phyloP scores from a whole-genome alignment of 2,113 vertebrate species.

The Bufo bufo region DNA sequence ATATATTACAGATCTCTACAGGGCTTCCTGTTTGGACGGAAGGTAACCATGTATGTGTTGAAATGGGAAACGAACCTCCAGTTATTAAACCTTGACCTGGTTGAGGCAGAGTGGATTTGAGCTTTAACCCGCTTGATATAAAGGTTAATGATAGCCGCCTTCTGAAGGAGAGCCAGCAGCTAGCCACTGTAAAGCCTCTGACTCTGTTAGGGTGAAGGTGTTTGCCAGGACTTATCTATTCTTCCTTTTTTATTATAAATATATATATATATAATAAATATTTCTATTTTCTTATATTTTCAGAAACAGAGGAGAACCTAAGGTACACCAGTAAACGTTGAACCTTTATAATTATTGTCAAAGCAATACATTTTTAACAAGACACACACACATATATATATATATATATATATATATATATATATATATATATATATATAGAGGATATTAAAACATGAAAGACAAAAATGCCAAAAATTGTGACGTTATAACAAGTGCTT shows the following conservation, averaged over 20 bases:
- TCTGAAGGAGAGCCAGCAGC: background rate
- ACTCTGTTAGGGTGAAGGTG: background rate
- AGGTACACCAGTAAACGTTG: constrained; percentile 80
- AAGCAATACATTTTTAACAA: constrained; percentile 71
- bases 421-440: constrained; percentile 77
- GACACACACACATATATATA: constrained; percentile 71
- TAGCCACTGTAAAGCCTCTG: background rate
- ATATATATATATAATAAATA: constrained; percentile 53
- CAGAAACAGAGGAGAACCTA: constrained; percentile 1
- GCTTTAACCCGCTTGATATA: background rate
- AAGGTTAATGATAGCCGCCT: background rate
- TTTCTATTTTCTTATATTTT: constrained; percentile 46
- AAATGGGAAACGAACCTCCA: background rate
- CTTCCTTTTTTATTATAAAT: constrained; percentile 40
- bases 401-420: too few relatives aligned
- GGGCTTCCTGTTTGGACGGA: background rate
- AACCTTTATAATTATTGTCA: constrained; percentile 83
- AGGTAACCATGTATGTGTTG: constrained; percentile 1
- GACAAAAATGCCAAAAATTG: constrained; percentile 24
- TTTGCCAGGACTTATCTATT: constrained; percentile 41
- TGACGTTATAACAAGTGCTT: constrained; percentile 62
- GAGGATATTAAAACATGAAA: constrained; percentile 61
- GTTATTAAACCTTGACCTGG: constrained; percentile 6
- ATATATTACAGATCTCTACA: background rate
- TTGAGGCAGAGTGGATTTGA: constrained; percentile 14